phyloP scores from a whole-genome alignment of 2,888 invertebrate genomes.

The Platypus cylindrus region DNA sequence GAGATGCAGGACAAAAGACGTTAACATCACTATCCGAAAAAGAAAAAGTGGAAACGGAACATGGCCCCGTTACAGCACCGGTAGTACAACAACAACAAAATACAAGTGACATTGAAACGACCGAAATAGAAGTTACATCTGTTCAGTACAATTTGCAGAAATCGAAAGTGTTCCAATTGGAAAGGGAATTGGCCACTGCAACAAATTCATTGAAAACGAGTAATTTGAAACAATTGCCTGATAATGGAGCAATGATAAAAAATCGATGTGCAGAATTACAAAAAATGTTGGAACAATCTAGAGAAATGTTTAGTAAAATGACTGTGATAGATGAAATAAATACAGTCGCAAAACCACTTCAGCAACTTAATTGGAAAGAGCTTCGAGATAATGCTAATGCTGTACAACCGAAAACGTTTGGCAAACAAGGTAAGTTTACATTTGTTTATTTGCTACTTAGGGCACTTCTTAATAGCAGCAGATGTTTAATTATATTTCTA shows the following conservation, averaged over 20 bases:
- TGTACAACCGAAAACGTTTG: conserved; percentile 45
- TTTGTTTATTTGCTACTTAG: too few species aligned
- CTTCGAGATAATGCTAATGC: conserved; percentile 40
- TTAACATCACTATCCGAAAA: too few species aligned
- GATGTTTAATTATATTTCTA: too few species aligned
- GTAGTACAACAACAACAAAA: too few species aligned
- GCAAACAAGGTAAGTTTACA: conserved; percentile 32
- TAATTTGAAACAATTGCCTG: conserved; percentile 40
- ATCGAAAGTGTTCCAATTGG: conserved; percentile 12
- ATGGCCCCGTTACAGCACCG: too few species aligned
- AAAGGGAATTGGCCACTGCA: conserved; percentile 15
- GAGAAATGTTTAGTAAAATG: conserved; percentile 40
- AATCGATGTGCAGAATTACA: conserved; percentile 27
- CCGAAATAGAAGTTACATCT: conserved; percentile 3
- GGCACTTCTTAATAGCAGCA: too few species aligned
- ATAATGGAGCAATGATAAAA: conserved; percentile 47
- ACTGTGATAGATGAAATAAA: conserved; percentile 29
- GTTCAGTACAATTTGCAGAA: conserved; percentile 6
- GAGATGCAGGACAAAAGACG: too few species aligned
- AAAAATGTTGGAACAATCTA: conserved; percentile 36
- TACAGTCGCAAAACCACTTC: neutral
- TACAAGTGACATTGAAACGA: too few species aligned
- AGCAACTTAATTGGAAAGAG: conserved; percentile 36
- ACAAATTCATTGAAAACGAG: conserved; percentile 20
- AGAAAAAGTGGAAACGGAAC: too few species aligned